A percentile compares a stretch with the other conserved stretches of the same genome.
Conservation (phyloP, 1,140 invertebrate species). For the Linepithema humile region DNA sequence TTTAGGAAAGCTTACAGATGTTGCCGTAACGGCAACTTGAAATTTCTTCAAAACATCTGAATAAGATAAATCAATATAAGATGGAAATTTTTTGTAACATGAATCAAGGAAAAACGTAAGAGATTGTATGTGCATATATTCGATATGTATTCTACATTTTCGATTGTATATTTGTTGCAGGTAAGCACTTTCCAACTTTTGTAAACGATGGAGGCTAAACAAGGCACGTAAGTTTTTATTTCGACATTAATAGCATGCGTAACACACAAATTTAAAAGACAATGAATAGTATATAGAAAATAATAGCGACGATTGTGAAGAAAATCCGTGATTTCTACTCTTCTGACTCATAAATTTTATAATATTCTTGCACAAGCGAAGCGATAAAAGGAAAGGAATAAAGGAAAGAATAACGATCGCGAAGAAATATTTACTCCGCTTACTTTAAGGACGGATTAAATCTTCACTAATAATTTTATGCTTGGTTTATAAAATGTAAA, state of each 20-base stretch:
- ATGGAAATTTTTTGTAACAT: constrained; percentile 10
- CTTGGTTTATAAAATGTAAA: too few species aligned
- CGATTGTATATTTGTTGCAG: constrained; percentile 7
- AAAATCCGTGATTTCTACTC: not conserved
- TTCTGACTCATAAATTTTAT: not conserved
- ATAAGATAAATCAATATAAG: too few species aligned
- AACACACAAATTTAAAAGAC: not conserved
- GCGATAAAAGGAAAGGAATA: too few species aligned
- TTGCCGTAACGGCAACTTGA: constrained; percentile 4
- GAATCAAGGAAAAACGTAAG: not conserved
- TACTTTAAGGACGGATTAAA: too few species aligned
- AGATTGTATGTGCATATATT: not conserved
- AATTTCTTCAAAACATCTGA: not conserved
- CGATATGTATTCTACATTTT: not conserved
- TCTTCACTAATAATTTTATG: too few species aligned
- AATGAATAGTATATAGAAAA: not conserved
- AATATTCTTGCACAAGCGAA: not conserved
- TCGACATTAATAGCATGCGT: not conserved
- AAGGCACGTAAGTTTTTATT: not conserved
- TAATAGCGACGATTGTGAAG: not conserved
- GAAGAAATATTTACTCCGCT: too few species aligned
- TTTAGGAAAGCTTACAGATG: constrained; percentile 30
- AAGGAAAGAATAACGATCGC: too few species aligned
- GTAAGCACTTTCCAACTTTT: constrained; percentile 34
- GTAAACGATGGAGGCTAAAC: not conserved